Percentiles rank a stretch among this genome's conserved stretches.
phyloP scores from a whole-genome alignment of 1,140 invertebrate species.

The Apolygus lucorum region DNA sequence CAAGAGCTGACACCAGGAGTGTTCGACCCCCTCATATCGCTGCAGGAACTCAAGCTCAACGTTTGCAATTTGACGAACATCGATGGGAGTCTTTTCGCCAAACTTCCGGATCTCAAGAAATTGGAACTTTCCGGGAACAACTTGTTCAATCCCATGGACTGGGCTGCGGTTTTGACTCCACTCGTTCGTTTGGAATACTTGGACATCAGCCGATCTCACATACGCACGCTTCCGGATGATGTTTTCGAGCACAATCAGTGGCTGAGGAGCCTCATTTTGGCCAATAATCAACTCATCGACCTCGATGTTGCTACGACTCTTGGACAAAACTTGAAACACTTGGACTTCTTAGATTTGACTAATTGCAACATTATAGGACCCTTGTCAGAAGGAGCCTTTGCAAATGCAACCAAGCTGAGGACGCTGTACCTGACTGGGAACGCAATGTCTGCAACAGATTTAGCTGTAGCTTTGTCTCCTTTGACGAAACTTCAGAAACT shows the following conservation, averaged over 20 bases:
- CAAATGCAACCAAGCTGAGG: constrained; percentile 55
- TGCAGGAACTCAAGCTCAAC: constrained; percentile 56
- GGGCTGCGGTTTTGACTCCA: constrained; percentile 49
- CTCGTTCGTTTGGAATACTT: constrained; percentile 52
- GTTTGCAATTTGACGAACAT: constrained; percentile 53
- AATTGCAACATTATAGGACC: constrained; percentile 57
- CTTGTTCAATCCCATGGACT: constrained; percentile 46
- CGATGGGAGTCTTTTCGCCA: constrained; percentile 46
- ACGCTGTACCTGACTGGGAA: constrained; percentile 57
- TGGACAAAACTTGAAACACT: constrained; percentile 53
- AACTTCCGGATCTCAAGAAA: constrained; percentile 51
- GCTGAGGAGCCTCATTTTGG: constrained; percentile 52
- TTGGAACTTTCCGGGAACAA: constrained; percentile 54
- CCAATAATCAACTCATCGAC: constrained; percentile 54
- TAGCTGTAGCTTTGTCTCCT: constrained; percentile 55
- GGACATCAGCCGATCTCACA: constrained; percentile 50
- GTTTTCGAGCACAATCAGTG: constrained; percentile 57
- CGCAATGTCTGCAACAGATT: constrained; percentile 54
- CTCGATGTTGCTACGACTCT: constrained; percentile 55
- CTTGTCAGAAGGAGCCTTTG: constrained; percentile 57
- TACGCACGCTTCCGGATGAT: constrained; percentile 53
- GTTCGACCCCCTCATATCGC: constrained; percentile 52
- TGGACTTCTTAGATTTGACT: constrained; percentile 58
- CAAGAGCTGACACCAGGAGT: constrained; percentile 46
- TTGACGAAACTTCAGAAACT: constrained; percentile 54